These are phyloP conservation scores for Thymelicus lineola DNA, from an alignment of 2,888 invertebrate genomes.

Conservation along the genomic window DNA sequence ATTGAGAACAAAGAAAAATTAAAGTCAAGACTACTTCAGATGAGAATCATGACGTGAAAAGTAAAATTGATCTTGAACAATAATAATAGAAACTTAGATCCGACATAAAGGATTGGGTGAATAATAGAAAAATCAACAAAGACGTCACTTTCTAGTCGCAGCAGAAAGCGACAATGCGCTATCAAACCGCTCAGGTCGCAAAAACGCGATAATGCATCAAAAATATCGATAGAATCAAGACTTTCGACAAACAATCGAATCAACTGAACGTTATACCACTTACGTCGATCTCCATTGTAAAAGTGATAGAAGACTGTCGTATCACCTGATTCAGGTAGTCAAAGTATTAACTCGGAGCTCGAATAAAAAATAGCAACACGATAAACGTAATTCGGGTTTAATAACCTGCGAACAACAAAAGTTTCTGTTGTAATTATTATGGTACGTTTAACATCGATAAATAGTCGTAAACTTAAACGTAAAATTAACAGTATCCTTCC, in stretches of 20 bases:
- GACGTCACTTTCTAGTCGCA: slow-evolving; percentile 67
- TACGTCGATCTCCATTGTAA: slow-evolving; percentile 17
- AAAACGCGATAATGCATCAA: slow-evolving; percentile 65
- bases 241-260: slow-evolving; percentile 49
- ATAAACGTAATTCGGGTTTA: slow-evolving; percentile 6
- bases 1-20: slow-evolving; percentile 25
- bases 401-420: slow-evolving; percentile 3
- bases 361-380: background rate
- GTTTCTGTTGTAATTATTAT: background rate
- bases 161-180: slow-evolving; percentile 53
- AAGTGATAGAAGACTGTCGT: slow-evolving; percentile 12
- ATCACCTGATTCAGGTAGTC: slow-evolving; percentile 1
- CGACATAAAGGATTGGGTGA: slow-evolving; percentile 42
- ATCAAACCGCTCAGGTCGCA: slow-evolving; percentile 55
- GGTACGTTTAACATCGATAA: background rate
- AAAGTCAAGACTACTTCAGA: slow-evolving; percentile 24
- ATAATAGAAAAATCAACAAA: slow-evolving; percentile 63
- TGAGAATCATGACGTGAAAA: slow-evolving; percentile 43
- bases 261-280: slow-evolving; percentile 19
- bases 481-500: too few relatives aligned
- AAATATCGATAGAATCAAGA: slow-evolving; percentile 68
- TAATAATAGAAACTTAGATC: slow-evolving; percentile 43
- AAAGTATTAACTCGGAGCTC: slow-evolving; percentile 3
- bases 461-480: too few relatives aligned
- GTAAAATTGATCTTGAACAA: slow-evolving; percentile 45